phyloP scores from a whole-genome alignment of 2,113 vertebrate genomes.

The Tamias sibiricus region DNA sequence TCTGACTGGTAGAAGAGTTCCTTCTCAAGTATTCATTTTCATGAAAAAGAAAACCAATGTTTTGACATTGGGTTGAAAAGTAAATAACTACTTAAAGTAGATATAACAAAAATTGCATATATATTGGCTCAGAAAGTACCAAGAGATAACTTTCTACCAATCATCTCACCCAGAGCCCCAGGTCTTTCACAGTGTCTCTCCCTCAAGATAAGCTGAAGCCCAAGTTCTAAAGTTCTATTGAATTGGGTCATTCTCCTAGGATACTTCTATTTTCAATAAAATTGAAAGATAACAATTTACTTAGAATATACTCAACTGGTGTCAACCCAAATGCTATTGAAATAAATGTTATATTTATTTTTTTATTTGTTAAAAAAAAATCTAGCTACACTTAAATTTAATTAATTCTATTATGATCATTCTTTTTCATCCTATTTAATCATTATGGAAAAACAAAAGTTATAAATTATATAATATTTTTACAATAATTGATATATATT shows the following conservation, averaged over 20 bases:
- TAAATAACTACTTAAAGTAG: not conserved
- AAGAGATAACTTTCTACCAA: not conserved
- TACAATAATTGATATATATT: not conserved
- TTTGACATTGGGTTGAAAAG: not conserved
- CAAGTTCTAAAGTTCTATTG: not conserved
- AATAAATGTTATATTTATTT: not conserved
- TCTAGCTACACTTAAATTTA: not conserved
- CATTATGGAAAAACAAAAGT: not conserved
- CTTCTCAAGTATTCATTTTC: not conserved
- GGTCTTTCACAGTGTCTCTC: not conserved
- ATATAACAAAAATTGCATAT: not conserved
- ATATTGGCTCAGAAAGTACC: not conserved
- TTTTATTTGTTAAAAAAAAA: not conserved
- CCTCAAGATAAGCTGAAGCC: not conserved
- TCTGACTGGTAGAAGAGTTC: not conserved
- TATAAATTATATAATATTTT: not conserved
- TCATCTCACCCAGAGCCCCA: not conserved
- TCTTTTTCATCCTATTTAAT: not conserved
- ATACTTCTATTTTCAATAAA: not conserved
- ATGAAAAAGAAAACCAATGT: not conserved
- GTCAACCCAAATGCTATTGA: not conserved
- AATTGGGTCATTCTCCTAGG: not conserved
- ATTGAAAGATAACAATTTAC: not conserved
- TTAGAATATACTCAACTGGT: not conserved
- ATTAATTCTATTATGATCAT: not conserved